phyloP scores from a whole-genome alignment of 2,888 invertebrate species.

The Lampropteryx suffumata region DNA sequence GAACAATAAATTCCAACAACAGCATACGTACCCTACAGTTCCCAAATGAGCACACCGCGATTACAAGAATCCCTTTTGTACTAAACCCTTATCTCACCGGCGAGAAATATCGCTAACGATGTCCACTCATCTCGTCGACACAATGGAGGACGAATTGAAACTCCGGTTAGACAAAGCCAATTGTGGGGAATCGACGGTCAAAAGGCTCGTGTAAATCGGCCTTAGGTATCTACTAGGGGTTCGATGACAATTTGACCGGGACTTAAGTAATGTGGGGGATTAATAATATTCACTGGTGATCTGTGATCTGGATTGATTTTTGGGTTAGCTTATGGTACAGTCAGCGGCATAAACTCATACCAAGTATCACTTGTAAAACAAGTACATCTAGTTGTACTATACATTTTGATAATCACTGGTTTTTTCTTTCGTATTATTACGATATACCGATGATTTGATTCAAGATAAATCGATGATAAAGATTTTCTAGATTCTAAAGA shows the following conservation, averaged over 20 bases:
- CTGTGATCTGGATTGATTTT: slow-evolving; percentile 7
- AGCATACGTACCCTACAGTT: slow-evolving; percentile 18
- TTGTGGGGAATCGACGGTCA: slow-evolving; percentile 57
- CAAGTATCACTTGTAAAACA: too few species aligned
- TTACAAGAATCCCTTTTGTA: slow-evolving; percentile 73
- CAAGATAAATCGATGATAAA: too few species aligned
- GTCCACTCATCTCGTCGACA: slow-evolving; percentile 75
- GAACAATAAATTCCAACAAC: slow-evolving; percentile 15
- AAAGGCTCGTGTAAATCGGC: slow-evolving; percentile 62
- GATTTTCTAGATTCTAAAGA: neutral
- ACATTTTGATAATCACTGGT: too few species aligned
- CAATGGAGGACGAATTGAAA: slow-evolving; percentile 78
- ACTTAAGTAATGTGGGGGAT: slow-evolving; percentile 39
- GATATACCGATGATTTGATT: too few species aligned
- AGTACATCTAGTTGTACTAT: too few species aligned
- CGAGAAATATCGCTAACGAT: slow-evolving; percentile 71
- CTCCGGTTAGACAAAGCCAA: slow-evolving; percentile 72
- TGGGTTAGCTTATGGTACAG: slow-evolving; percentile 2
- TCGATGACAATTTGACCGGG: slow-evolving; percentile 38
- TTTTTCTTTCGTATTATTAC: too few species aligned
- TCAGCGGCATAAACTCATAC: neutral
- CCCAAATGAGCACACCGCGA: slow-evolving; percentile 58
- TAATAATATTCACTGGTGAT: slow-evolving; percentile 32
- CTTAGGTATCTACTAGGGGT: slow-evolving; percentile 51
- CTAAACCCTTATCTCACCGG: slow-evolving; percentile 67